phyloP scores from a whole-genome alignment of 2,113 vertebrate species.

The Seriola dumerili region DNA sequence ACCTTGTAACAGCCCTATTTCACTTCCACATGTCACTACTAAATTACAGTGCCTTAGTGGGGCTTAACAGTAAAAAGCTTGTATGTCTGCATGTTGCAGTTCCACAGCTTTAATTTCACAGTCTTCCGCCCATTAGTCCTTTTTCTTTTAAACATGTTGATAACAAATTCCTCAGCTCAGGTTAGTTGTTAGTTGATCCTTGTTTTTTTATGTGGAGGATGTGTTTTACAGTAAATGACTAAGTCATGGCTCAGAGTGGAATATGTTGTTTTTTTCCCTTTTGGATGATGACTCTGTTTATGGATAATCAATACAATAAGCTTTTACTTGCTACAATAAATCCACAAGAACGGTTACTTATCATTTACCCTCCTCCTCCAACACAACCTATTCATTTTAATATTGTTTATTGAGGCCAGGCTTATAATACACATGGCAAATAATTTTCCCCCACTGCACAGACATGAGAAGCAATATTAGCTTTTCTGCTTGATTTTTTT shows the following conservation, averaged over 20 bases:
- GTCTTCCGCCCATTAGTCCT: conserved; percentile 6
- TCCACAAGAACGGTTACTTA: conserved; percentile 22
- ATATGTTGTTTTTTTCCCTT: conserved; percentile 15
- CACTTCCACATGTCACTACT: conserved; percentile 54
- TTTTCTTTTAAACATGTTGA: conserved; percentile 44
- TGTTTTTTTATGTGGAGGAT: background rate
- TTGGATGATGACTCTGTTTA: conserved; percentile 36
- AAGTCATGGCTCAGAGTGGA: background rate
- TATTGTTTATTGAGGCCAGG: conserved; percentile 33
- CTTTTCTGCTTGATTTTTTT: conserved; percentile 45
- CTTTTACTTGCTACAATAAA: conserved; percentile 37
- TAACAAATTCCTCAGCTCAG: conserved; percentile 22
- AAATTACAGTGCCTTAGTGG: conserved; percentile 45
- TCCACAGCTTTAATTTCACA: conserved; percentile 56
- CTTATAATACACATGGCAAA: conserved; percentile 19
- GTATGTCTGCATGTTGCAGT: background rate
- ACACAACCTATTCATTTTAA: conserved; percentile 31
- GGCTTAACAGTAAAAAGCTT: conserved; percentile 40
- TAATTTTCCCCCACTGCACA: background rate
- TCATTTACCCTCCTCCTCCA: conserved; percentile 18
- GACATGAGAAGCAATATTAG: conserved; percentile 31
- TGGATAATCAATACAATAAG: conserved; percentile 42
- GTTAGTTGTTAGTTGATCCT: conserved; percentile 14
- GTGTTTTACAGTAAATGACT: background rate
- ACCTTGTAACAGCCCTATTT: conserved; percentile 48